Base-by-base conservation (phyloP, 2,113 vertebrate genomes). In the Sporophila hypoxantha region DNA sequence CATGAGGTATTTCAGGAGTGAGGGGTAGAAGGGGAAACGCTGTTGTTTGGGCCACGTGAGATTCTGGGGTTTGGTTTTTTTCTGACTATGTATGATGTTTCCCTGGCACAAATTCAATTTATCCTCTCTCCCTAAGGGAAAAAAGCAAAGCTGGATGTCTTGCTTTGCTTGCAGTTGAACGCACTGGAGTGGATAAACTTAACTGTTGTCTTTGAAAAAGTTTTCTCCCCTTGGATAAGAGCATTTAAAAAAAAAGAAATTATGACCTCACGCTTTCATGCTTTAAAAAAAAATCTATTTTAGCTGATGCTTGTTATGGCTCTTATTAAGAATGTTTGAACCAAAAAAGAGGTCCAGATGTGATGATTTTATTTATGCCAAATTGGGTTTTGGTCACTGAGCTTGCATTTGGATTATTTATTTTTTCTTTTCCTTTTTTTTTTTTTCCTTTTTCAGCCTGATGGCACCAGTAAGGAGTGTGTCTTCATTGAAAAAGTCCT, bases 401-500 rank as follows among this genome's bases (percentile, higher is more conserved):
- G 41, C 10, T 87, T 76, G 66, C 34, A n/a, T 82, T 88, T 90
- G 55, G 46, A 49, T 90, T 59, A 94, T 50, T 21, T 42, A 11
- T 37, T 44, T 55, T 84, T 74, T 56, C 10, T 53, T 30, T 49
- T 29, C 3, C 16, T 57, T 21, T 44, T 18, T 34, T 27, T 41
- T 19, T 69, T 41, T 22, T 22, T 5, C 23, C 41, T 46, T 85
- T 94, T 94, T 70, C 95, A 98, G 97, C 97, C 97, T 13, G 98
- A 97, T 75, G 97, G 97, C 79, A 96, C 95, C 92, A 98, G 98
- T 84, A 97, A 97, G 79, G 98, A 98, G 94, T 98, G 98, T 22
- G 98, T 98, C 92, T 98, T 98, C 95, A 97, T 98, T 12, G 98
- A 98, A 94, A 98, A 98, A 93, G 98, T 98, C 85, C 94, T 98